Base-by-base conservation (phyloP, 2,797 vertebrate species). In the Enteromius afrohamiltoni region DNA sequence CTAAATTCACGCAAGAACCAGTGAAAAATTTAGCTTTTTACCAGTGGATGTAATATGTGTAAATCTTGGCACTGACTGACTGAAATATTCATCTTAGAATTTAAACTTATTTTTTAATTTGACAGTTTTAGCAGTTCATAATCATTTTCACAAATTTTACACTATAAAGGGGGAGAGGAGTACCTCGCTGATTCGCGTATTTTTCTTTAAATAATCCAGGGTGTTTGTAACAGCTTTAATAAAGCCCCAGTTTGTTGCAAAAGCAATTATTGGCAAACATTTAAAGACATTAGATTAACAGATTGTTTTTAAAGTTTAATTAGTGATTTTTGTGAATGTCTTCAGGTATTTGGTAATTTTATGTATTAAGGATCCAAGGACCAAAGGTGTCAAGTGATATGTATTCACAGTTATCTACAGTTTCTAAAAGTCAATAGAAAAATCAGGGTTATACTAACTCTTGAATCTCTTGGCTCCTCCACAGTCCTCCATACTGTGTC, bases 1-100 rank as follows among this genome's bases (percentile, higher is more conserved):
- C 37, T 85, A 69, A 75, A 82, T 73, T 68, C 81, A 77, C 79
- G 68, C 78, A 84, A 84, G 65, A 73, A 77, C 55, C 31, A 42
- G 6, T 21, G 1, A n/a, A 37, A 79, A 58, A 79, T 7, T 55
- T 23, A 11, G 40, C 16, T 77, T 42, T 70, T 49, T 71, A 34
- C 21, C 42, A 49, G 51, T 47, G 37, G 8, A 55, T 29, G 3
- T 47, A 58, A 21, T 16, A 55, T 55, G 42, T 83, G 55, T 19
- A 10, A 29, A 3, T 71, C 42, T 71, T 29, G 23, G 8, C 42
- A 47, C 45, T 71, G 42, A 6, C 67, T 14, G 37, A 71, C 42
- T 29, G 8, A 49, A 49, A 49, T 71, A 29, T 17, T 19, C 9
- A 58, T 23, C 55, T 23, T 58, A 23, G n/a, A 23, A 58, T 11